phyloP scores from a whole-genome alignment of 2,797 vertebrate genomes.

The Artibeus lituratus region DNA sequence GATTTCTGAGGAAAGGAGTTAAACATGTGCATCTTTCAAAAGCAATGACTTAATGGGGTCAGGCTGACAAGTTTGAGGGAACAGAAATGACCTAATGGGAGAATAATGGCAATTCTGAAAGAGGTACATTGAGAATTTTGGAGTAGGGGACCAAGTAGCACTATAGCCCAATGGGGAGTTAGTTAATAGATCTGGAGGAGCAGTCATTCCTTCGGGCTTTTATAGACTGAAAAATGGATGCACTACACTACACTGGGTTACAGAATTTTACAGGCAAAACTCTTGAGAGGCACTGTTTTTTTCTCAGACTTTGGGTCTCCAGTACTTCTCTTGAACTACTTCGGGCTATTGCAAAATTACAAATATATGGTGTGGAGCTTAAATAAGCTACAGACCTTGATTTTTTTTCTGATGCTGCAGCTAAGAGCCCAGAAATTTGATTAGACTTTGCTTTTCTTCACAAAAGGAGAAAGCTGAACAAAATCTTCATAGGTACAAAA shows the following conservation, averaged over 20 bases:
- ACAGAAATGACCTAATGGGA: neutral
- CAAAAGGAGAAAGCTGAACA: neutral
- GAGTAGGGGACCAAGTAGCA: neutral
- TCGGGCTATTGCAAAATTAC: neutral
- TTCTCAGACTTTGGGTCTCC: neutral
- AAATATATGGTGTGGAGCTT: neutral
- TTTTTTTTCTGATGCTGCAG: neutral
- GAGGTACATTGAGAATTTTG: neutral
- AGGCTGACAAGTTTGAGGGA: neutral
- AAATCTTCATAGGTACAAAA: neutral
- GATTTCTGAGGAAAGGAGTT: constrained; percentile 34
- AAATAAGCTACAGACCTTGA: neutral
- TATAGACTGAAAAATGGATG: neutral
- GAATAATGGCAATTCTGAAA: constrained; percentile 12
- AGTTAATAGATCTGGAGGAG: neutral
- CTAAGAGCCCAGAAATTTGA: neutral
- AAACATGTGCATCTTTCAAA: constrained; percentile 15
- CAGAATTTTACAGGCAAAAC: neutral
- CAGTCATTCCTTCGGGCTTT: neutral
- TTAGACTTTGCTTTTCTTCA: neutral
- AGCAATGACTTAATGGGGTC: constrained; percentile 1
- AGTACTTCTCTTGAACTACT: neutral
- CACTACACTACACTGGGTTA: neutral
- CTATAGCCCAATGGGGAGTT: neutral
- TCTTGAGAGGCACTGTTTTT: neutral